phyloP scores from a whole-genome alignment of 2,888 invertebrate genomes.

The Dryococelus australis region DNA sequence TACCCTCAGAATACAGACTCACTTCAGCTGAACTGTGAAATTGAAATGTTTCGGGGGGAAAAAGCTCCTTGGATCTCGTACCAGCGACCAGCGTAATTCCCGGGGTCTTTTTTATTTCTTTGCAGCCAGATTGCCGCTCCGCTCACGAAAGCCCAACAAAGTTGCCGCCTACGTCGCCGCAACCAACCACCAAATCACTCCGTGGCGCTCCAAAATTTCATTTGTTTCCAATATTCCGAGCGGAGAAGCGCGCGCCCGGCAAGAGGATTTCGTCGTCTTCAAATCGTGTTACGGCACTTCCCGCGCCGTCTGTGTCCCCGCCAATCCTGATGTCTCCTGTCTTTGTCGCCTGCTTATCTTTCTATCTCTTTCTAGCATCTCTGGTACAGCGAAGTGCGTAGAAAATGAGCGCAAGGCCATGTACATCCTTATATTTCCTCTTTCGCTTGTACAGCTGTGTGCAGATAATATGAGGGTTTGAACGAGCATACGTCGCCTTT shows the following conservation, averaged over 20 bases:
- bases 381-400: background rate
- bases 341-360: background rate
- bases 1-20: no score
- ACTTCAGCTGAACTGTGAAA: background rate
- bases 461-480: no score
- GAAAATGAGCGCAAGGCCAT: background rate
- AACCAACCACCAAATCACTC: background rate
- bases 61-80: background rate
- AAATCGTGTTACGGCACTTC: background rate
- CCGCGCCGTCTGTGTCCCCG: background rate
- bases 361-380: background rate
- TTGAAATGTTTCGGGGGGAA: background rate
- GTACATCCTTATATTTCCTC: no score
- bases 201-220: background rate
- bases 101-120: background rate
- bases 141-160: background rate
- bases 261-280: background rate
- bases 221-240: slow-evolving; percentile 6
- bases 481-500: no score
- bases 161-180: background rate
- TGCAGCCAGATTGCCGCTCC: background rate
- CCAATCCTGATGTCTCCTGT: background rate
- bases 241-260: background rate
- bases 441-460: no score
- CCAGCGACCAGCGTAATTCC: background rate